These are phyloP conservation scores for Oxyteleia sp. DNA, from an alignment of 2,888 invertebrate species.

Conservation along the genomic window DNA sequence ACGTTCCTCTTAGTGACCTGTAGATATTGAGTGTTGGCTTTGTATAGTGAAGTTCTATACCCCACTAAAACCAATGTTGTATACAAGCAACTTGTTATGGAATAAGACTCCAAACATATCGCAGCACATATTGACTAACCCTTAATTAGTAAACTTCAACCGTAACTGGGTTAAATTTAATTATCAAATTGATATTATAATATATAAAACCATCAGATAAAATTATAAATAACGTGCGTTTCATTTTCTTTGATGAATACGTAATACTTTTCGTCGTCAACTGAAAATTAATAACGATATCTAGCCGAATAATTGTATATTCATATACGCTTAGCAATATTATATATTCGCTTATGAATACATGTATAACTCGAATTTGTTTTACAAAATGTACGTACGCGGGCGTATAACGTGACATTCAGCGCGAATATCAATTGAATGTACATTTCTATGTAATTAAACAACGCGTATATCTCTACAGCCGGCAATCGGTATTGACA, in stretches of 20 bases:
- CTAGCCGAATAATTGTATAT: slow-evolving; percentile 4
- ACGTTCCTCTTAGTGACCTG: slow-evolving; percentile 58
- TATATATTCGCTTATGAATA: no score
- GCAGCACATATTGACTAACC: slow-evolving; percentile 33
- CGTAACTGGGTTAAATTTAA: slow-evolving; percentile 26
- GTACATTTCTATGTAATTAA: no score
- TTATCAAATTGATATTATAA: slow-evolving; percentile 7
- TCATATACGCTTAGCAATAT: neutral
- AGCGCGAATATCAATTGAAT: no score
- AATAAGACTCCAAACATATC: slow-evolving; percentile 44
- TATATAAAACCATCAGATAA: neutral
- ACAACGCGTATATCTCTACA: no score
- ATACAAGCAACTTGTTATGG: slow-evolving; percentile 29
- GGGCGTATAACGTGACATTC: no score
- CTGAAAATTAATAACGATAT: slow-evolving; percentile 28
- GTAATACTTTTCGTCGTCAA: neutral
- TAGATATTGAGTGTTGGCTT: slow-evolving; percentile 50
- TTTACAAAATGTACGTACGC: no score
- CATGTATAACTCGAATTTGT: no score
- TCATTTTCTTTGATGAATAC: no score
- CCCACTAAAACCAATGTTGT: slow-evolving; percentile 32
- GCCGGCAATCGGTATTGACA: no score
- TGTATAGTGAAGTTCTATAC: slow-evolving; percentile 35
- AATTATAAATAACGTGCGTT: neutral
- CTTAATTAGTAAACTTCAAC: slow-evolving; percentile 47